Percentiles rank a stretch among this genome's conserved stretches.
Evolutionary conservation across 2,113 vertebrate species (phyloP).

Genomic region (Coryphaenoides rupestris): DNA sequence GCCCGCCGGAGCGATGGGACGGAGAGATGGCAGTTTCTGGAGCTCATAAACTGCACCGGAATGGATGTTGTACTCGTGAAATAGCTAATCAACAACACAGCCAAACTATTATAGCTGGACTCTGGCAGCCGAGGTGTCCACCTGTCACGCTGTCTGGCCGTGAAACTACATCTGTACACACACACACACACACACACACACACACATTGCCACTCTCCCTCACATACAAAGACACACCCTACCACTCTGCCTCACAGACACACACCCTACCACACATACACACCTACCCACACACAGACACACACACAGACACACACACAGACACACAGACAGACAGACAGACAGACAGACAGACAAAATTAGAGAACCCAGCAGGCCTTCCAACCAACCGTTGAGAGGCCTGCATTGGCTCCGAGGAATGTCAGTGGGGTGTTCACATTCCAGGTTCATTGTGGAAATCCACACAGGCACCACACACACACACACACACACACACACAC

Average conservation of each 20-base stretch:
- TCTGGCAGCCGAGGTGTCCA: constrained; percentile 33
- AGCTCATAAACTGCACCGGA: constrained; percentile 24
- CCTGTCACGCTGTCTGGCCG: neutral
- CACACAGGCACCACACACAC: constrained; percentile 40
- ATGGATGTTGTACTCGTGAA: constrained; percentile 20
- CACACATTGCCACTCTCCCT: neutral
- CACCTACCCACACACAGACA: no score
- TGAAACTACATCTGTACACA: neutral
- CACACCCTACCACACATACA: constrained; percentile 40
- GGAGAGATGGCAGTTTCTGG: constrained; percentile 21
- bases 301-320: no score
- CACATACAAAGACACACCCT: neutral
- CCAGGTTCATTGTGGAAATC: constrained; percentile 60
- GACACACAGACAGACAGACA: no score
- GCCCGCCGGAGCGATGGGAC: constrained; percentile 14
- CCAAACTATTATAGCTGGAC: constrained; percentile 10
- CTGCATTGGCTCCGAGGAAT: constrained; percentile 51
- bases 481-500: no score
- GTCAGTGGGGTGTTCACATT: constrained; percentile 50
- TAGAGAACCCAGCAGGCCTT: constrained; percentile 21
- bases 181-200: neutral
- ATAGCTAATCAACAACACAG: constrained; percentile 41
- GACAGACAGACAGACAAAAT: no score
- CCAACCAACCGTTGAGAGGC: constrained; percentile 56
- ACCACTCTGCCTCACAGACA: constrained; percentile 8